Conservation (phyloP, 2,888 invertebrate species). For the Odontomyia ornata region DNA sequence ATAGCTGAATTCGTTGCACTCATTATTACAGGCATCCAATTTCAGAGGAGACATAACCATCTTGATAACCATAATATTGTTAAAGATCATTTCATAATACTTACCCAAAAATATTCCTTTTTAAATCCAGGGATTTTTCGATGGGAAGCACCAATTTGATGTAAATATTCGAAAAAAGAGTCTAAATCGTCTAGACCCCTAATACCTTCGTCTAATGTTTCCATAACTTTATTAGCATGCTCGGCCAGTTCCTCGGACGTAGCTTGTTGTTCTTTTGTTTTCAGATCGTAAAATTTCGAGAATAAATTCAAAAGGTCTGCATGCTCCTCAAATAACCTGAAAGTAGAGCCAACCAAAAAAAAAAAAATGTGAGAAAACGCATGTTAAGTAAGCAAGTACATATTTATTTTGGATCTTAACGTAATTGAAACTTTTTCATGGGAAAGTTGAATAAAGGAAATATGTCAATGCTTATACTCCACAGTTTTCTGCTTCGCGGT, state of each 20-base stretch:
- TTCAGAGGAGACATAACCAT: no score
- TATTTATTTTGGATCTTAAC: no score
- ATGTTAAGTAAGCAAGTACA: no score
- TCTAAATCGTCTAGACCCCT: conserved; percentile 86
- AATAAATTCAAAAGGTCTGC: conserved; percentile 80
- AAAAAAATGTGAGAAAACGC: neutral
- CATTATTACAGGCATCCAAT: no score
- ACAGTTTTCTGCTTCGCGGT: no score
- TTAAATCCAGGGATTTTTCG: conserved; percentile 85
- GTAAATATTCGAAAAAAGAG: conserved; percentile 81
- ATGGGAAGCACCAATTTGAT: conserved; percentile 85
- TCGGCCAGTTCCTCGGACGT: conserved; percentile 84
- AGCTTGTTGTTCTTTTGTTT: conserved; percentile 82
- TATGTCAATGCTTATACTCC: no score
- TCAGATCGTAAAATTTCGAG: conserved; percentile 80
- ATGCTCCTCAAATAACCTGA: conserved; percentile 88
- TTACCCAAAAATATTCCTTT: conserved; percentile 88
- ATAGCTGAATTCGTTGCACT: no score
- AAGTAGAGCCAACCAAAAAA: neutral
- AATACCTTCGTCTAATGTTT: conserved; percentile 87
- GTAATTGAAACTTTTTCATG: no score
- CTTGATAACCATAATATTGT: no score
- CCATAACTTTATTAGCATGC: conserved; percentile 90
- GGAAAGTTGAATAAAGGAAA: no score
- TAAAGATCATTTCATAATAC: no score